Conservation (phyloP, 2,113 vertebrate genomes). For the Pionites leucogaster region DNA sequence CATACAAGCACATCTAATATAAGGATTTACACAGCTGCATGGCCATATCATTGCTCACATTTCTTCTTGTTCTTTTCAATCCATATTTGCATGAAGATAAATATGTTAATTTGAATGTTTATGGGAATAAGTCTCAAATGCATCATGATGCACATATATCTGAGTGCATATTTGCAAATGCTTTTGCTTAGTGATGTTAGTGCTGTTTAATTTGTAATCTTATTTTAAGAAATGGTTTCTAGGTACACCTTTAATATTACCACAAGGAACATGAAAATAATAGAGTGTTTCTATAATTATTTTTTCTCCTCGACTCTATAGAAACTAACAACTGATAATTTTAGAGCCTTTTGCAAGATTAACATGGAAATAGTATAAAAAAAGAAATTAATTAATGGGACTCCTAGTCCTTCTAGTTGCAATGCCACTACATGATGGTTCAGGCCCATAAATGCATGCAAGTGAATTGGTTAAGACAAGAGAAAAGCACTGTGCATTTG, state of each 20-base stretch:
- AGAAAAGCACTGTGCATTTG: not conserved
- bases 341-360: not conserved
- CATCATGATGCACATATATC: not conserved
- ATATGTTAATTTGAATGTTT: not conserved
- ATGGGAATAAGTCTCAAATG: constrained; percentile 1
- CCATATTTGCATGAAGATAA: not conserved
- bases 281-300: not conserved
- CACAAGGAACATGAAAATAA: not conserved
- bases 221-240: not conserved
- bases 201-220: not conserved
- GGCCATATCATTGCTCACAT: not conserved
- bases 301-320: not conserved
- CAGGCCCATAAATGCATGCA: not conserved
- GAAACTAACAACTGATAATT: not conserved
- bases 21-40: not conserved
- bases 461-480: not conserved
- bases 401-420: not conserved
- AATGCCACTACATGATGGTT: not conserved
- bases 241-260: not conserved
- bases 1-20: not conserved
- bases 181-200: not conserved
- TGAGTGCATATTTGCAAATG: not conserved
- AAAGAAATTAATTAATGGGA: not conserved
- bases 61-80: not conserved
- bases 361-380: not conserved